These are phyloP conservation scores for Heliconius hortense DNA, from an alignment of 2,888 invertebrate species.

Conservation along the genomic window DNA sequence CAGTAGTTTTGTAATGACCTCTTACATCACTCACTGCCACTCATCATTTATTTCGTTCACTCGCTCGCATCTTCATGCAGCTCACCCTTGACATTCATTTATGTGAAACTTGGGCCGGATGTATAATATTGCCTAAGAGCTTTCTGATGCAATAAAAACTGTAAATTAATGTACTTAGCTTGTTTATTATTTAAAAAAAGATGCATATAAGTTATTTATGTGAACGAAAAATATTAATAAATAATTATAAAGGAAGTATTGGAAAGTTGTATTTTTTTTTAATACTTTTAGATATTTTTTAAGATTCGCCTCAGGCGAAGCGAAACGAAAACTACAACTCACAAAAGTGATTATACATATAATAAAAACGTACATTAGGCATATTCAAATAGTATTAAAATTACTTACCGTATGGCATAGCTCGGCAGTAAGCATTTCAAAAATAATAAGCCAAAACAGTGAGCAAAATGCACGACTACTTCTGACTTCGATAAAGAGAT, in stretches of 20 bases:
- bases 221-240: not conserved
- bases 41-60: constrained; percentile 37
- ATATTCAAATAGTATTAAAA: not conserved
- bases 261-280: no score
- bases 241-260: no score
- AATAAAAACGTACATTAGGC: not conserved
- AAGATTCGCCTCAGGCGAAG: no score
- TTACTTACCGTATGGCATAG: not conserved
- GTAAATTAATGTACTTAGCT: not conserved
- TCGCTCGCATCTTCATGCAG: constrained; percentile 32
- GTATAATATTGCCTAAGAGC: constrained; percentile 25
- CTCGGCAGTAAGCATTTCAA: not conserved
- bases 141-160: constrained; percentile 22
- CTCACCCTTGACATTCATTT: constrained; percentile 44
- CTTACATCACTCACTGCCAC: constrained; percentile 30
- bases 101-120: constrained; percentile 27
- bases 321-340: no score
- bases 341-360: not conserved
- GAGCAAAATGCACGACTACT: not conserved
- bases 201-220: not conserved
- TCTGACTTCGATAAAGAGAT: not conserved
- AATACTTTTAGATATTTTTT: no score
- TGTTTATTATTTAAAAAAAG: not conserved
- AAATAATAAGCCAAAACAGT: not conserved
- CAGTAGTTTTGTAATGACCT: constrained; percentile 35